A percentile compares a stretch with the other conserved stretches of the same genome.
Evolutionary conservation across 2,113 vertebrate species (phyloP).

Genomic region (Talpa occidentalis): DNA sequence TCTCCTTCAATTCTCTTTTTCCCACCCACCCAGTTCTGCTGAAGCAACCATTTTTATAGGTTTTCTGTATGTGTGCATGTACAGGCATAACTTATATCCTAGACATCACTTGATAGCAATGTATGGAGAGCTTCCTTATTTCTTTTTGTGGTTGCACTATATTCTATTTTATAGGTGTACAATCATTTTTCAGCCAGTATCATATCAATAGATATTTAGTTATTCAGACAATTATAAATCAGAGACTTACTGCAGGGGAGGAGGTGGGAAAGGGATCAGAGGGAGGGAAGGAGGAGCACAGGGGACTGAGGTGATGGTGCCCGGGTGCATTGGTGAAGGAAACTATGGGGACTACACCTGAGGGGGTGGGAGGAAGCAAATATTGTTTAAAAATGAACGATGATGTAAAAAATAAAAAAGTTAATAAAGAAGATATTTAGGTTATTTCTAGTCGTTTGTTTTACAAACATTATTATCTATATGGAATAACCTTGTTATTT

Average conservation of each 20-base stretch:
- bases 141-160: not conserved
- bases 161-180: not conserved
- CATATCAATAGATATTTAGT: conserved; percentile 7
- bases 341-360: too few species aligned
- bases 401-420: too few species aligned
- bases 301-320: too few species aligned
- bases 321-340: too few species aligned
- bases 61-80: not conserved
- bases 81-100: not conserved
- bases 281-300: too few species aligned
- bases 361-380: too few species aligned
- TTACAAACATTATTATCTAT: not conserved
- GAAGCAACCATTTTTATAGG: not conserved
- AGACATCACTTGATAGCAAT: not conserved
- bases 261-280: too few species aligned
- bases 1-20: not conserved
- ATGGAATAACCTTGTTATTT: not conserved
- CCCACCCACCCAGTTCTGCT: not conserved
- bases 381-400: too few species aligned
- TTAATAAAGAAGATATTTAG: too few species aligned
- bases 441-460: conserved; percentile 38
- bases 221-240: too few species aligned
- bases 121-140: not conserved
- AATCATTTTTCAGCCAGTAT: not conserved
- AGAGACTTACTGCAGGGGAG: too few species aligned